Percentiles rank a stretch among this genome's conserved stretches.
phyloP scores from a whole-genome alignment of 1,140 invertebrate species.

The Pteromalus puparum region DNA sequence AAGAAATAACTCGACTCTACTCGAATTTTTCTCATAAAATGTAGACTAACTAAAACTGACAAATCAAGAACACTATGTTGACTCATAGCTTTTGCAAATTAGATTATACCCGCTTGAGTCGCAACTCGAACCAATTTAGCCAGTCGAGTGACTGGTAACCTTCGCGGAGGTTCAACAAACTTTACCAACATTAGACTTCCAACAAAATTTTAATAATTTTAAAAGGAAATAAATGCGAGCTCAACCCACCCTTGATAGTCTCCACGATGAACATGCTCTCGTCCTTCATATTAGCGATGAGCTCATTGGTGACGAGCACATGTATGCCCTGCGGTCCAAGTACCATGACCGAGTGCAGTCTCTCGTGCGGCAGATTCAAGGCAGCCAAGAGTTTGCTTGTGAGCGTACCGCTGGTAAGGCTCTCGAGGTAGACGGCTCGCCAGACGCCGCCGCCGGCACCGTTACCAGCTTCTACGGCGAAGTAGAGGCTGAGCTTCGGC shows the following conservation, averaged over 20 bases:
- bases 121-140: background rate
- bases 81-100: background rate
- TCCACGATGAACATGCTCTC: slow-evolving; percentile 80
- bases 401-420: slow-evolving; percentile 81
- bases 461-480: slow-evolving; percentile 77
- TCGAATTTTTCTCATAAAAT: background rate
- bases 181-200: too few relatives aligned
- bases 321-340: slow-evolving; percentile 85
- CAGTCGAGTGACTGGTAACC: background rate
- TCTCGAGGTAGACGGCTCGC: slow-evolving; percentile 87
- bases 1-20: background rate
- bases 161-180: background rate
- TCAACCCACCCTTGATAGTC: slow-evolving; percentile 73
- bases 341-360: slow-evolving; percentile 81
- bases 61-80: background rate
- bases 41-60: background rate
- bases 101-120: too few relatives aligned
- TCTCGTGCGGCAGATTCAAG: slow-evolving; percentile 76
- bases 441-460: slow-evolving; percentile 74
- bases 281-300: slow-evolving; percentile 81
- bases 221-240: background rate
- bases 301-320: slow-evolving; percentile 85
- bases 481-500: slow-evolving; percentile 87
- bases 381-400: slow-evolving; percentile 80
- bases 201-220: background rate